These are phyloP conservation scores for Cuniculus paca DNA, from an alignment of 2,797 vertebrate genomes.

Conservation along the genomic window DNA sequence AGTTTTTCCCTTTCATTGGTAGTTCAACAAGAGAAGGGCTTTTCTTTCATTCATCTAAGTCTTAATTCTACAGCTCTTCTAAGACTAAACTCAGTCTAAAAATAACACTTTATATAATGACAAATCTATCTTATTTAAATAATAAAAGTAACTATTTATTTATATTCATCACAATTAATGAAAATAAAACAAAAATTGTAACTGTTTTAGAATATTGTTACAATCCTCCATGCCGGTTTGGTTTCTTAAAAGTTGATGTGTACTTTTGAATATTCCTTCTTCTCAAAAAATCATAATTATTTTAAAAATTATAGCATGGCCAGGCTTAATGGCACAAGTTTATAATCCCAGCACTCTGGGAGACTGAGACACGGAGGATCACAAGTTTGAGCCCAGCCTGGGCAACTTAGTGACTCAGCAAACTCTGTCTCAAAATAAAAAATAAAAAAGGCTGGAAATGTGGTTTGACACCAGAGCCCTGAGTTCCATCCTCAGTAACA, in stretches of 20 bases:
- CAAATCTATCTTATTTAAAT: slow-evolving; percentile 17
- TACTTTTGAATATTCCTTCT: neutral
- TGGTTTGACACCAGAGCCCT: neutral
- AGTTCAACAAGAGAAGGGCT: neutral
- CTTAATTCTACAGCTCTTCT: neutral
- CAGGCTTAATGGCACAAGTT: neutral
- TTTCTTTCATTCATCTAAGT: neutral
- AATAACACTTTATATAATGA: neutral
- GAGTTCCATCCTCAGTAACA: neutral
- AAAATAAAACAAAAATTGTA: neutral
- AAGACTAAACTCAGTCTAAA: neutral
- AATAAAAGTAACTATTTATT: neutral
- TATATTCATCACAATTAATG: neutral
- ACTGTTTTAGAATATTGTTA: slow-evolving; percentile 18
- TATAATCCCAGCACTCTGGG: neutral
- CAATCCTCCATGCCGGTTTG: neutral
- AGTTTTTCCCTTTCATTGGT: no score
- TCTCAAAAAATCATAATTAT: neutral
- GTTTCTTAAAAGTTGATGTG: neutral
- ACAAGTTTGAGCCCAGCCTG: neutral
- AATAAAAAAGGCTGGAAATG: neutral
- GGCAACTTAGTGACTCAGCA: neutral
- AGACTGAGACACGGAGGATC: neutral
- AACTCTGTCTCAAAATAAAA: neutral
- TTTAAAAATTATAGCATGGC: neutral